A percentile compares a stretch with the other conserved stretches of the same genome.
These are phyloP conservation scores for Parnassius orleans DNA, from an alignment of 2,888 invertebrate species.

Conservation along the genomic window DNA sequence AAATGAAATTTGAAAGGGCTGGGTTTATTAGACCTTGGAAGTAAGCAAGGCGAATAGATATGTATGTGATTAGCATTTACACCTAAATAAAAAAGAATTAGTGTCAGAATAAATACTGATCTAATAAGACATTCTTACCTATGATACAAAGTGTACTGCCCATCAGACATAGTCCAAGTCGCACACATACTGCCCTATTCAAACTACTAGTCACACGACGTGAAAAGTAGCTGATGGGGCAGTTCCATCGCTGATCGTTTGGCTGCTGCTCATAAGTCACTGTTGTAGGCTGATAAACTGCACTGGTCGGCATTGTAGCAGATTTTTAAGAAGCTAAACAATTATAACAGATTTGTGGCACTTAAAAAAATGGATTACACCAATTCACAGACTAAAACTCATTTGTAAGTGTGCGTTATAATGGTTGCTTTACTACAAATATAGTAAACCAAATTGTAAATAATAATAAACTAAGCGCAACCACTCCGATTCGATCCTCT, in stretches of 20 bases:
- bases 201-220: slow-evolving; percentile 74
- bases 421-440: neutral
- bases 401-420: neutral
- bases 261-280: slow-evolving; percentile 86
- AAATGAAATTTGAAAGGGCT: no score
- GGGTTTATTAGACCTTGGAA: no score
- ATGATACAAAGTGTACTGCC: slow-evolving; percentile 69
- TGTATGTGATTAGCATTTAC: no score
- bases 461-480: neutral
- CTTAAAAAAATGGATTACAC: slow-evolving; percentile 21
- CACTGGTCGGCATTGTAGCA: slow-evolving; percentile 84
- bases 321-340: slow-evolving; percentile 30
- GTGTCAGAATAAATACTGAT: neutral
- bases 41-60: no score
- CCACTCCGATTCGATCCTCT: neutral
- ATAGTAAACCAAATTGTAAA: neutral
- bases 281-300: slow-evolving; percentile 89
- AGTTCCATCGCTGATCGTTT: slow-evolving; percentile 79
- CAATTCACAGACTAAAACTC: slow-evolving; percentile 28
- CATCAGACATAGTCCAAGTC: slow-evolving; percentile 64
- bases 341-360: slow-evolving; percentile 18
- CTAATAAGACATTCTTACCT: slow-evolving; percentile 50
- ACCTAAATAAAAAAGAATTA: no score
- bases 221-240: slow-evolving; percentile 79
- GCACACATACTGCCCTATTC: slow-evolving; percentile 67